Evolutionary conservation across 2,797 vertebrate genomes (phyloP).

Genomic region (Microtus agrestis): DNA sequence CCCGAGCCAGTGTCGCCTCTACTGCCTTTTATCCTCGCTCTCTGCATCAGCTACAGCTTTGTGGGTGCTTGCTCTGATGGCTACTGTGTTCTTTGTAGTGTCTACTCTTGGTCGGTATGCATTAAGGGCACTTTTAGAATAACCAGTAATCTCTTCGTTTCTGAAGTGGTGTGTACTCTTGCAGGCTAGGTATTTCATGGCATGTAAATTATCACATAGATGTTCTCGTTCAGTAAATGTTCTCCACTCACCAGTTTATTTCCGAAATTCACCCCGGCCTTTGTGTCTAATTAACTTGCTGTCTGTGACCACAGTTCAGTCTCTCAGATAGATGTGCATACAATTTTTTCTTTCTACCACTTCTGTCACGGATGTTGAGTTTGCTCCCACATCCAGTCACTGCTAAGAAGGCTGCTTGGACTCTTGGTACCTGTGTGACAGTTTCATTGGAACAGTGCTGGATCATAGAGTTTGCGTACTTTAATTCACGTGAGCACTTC

Average conservation of each 20-base stretch:
- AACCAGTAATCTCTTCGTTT: neutral
- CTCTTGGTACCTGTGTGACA: neutral
- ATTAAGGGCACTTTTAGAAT: neutral
- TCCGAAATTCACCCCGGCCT: neutral
- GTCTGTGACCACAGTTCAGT: neutral
- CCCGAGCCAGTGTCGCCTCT: neutral
- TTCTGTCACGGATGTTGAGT: neutral
- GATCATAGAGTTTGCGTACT: neutral
- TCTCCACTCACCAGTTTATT: slow-evolving; percentile 1
- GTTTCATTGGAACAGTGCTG: neutral
- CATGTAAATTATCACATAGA: slow-evolving; percentile 34
- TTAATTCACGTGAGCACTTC: neutral
- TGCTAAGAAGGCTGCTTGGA: neutral
- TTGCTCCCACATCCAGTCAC: neutral
- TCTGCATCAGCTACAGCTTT: neutral
- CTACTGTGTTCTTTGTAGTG: neutral
- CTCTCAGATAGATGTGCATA: neutral
- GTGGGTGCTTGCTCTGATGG: neutral
- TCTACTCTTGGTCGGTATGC: neutral
- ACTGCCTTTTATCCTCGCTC: neutral
- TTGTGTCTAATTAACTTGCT: neutral
- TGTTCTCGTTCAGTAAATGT: slow-evolving; percentile 38
- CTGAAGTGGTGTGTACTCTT: neutral
- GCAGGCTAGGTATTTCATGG: neutral
- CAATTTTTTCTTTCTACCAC: neutral